Base-by-base conservation (phyloP, 2,797 vertebrate genomes). In the Pseudocheirus occidentalis region DNA sequence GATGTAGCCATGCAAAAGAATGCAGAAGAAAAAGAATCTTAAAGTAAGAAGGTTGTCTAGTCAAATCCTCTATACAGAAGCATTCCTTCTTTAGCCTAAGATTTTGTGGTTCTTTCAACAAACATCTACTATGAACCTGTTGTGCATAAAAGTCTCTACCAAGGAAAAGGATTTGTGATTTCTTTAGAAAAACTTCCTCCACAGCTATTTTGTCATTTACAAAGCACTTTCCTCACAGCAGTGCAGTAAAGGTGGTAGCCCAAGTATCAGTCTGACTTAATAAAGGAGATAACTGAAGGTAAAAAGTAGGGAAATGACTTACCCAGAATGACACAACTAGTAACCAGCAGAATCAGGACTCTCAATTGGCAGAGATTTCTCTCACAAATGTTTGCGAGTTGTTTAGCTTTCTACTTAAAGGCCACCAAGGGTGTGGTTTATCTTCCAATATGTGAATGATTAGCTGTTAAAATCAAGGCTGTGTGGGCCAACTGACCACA, bases 11-110 rank as follows among this genome's bases (percentile, higher is more conserved):
- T 40, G 9, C n/a, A 40, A 73, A 73, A 46, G 66, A 81, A 46
- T 81, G 6, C 18, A 46, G 66, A 81, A 46, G 21, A 24, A 81
- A 73, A 2, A 24, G 66, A 81, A 81, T 81, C n/a, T 81, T 81
- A 81, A 81, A 40, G 18, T 4, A 40, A n/a, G 24, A 66, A 66
- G 7, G n/a, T 46, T 46, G n/a, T 81, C n/a, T 81, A 9, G n/a
- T 81, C 7, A 1, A 40, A 5, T 6, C 18, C 7, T 81, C 1
- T 24, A 24, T 46, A 46, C 9, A 46, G 18, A 0, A 3, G n/a
- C 40, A 73, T 40, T 21, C n/a, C 10, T 66, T 66, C 34, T 81
- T 81, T 24, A 46, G n/a, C 1, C n/a, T 1, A 9, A 46, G 66
- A 46, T 24, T 16, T 18, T 81, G n/a, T 40, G 18, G 18, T 81